phyloP scores from a whole-genome alignment of 1,140 invertebrate genomes.

The Lepidurus apus region DNA sequence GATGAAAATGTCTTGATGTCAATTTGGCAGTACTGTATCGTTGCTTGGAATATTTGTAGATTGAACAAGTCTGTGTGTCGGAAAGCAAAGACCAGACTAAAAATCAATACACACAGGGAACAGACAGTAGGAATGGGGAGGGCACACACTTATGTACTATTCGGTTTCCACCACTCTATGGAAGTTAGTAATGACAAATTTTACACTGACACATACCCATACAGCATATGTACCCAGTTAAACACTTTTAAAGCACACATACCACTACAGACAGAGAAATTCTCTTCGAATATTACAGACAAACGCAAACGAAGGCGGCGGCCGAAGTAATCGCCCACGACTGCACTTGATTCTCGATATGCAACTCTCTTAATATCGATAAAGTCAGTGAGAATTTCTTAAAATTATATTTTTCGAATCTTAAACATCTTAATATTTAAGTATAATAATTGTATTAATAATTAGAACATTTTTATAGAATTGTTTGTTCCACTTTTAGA shows the following conservation, averaged over 20 bases:
- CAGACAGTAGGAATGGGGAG: constrained; percentile 6
- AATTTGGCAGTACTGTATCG: not conserved
- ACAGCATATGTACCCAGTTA: not conserved
- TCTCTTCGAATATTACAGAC: not conserved
- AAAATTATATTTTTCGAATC: too few relatives aligned
- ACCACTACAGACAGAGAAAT: constrained; percentile 15
- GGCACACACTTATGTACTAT: not conserved
- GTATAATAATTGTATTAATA: not conserved
- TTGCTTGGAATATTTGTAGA: constrained; percentile 10
- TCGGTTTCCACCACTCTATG: not conserved
- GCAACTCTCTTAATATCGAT: not conserved
- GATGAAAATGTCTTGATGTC: not conserved
- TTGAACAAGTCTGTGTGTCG: not conserved
- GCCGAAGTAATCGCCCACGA: constrained; percentile 20
- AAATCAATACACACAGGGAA: constrained; percentile 11
- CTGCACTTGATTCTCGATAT: constrained; percentile 19
- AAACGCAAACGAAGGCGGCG: constrained; percentile 16
- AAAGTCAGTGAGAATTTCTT: too few relatives aligned
- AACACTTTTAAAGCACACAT: constrained; percentile 15
- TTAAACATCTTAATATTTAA: too few relatives aligned
- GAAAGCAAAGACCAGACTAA: constrained; percentile 19
- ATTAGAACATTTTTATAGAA: not conserved
- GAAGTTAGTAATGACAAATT: not conserved
- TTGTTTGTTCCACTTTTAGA: not conserved
- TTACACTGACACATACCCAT: not conserved